A percentile compares a stretch with the other conserved stretches of the same genome.
Conservation (phyloP, 1,140 invertebrate species). For the Panagrolaimus sp. region DNA sequence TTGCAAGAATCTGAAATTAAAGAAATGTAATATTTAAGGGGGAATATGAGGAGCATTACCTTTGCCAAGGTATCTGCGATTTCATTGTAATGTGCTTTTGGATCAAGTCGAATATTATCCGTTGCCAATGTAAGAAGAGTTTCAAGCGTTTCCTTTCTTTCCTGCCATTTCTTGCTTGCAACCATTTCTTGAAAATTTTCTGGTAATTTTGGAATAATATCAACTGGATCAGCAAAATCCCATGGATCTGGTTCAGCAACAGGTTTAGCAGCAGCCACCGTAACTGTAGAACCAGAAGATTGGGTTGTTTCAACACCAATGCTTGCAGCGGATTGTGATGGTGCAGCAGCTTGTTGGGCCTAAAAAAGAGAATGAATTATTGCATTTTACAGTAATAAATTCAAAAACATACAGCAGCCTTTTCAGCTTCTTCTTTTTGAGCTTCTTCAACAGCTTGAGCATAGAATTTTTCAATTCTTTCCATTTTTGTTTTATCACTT, state of each 20-base stretch:
- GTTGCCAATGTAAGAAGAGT: conserved; percentile 70
- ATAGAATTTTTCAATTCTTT: conserved; percentile 67
- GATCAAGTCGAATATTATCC: conserved; percentile 65
- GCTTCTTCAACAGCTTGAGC: conserved; percentile 5
- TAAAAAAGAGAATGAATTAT: no score
- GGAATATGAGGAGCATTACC: no score
- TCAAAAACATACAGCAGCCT: not conserved
- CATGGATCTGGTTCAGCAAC: conserved; percentile 76
- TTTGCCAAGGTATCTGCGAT: conserved; percentile 80
- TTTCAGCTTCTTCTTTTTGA: not conserved
- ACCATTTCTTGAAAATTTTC: conserved; percentile 89
- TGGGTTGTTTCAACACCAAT: not conserved
- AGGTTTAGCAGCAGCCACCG: not conserved
- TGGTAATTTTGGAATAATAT: conserved; percentile 82
- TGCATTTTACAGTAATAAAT: not conserved
- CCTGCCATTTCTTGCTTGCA: conserved; percentile 94
- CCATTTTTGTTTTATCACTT: conserved; percentile 75
- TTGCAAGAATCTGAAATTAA: conserved; percentile 66
- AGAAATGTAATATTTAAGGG: conserved; percentile 25
- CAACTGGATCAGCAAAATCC: conserved; percentile 81
- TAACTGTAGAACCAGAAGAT: not conserved
- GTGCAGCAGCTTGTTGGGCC: not conserved
- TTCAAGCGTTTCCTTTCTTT: conserved; percentile 83
- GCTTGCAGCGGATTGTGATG: not conserved
- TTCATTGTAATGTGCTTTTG: conserved; percentile 69